A percentile compares a stretch with the other conserved stretches of the same genome.
These are phyloP conservation scores for Nemotelus nigrinus DNA, from an alignment of 2,888 invertebrate species.

Conservation along the genomic window DNA sequence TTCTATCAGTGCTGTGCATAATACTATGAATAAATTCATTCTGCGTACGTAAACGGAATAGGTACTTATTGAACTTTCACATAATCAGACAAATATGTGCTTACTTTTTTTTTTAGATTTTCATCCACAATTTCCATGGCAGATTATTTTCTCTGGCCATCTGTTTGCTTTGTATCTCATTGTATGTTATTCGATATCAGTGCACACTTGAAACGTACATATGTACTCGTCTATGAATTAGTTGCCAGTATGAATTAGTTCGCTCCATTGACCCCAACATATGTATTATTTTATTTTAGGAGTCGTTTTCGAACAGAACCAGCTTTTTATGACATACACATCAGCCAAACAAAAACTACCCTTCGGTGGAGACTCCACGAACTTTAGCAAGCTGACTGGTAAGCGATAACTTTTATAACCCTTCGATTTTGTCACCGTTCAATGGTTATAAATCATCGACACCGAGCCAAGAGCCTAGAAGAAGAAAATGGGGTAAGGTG, in stretches of 20 bases:
- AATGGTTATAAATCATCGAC: constrained; percentile 29
- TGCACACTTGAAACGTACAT: background rate
- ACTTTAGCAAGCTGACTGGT: constrained; percentile 12
- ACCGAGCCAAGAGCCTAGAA: background rate
- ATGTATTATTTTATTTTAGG: too few relatives aligned
- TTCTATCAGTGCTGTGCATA: background rate
- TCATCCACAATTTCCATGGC: constrained; percentile 30
- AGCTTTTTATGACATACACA: too few relatives aligned
- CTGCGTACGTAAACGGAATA: constrained; percentile 25
- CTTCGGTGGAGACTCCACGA: constrained; percentile 3
- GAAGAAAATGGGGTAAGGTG: background rate
- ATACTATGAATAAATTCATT: background rate
- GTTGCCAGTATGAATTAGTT: too few relatives aligned
- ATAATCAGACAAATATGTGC: constrained; percentile 26
- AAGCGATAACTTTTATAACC: constrained; percentile 32
- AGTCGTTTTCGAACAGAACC: too few relatives aligned
- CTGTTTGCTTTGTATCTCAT: constrained; percentile 33
- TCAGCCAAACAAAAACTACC: background rate
- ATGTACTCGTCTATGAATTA: background rate
- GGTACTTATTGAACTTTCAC: constrained; percentile 34
- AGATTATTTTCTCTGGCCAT: constrained; percentile 42
- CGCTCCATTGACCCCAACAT: too few relatives aligned
- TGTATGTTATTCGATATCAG: background rate
- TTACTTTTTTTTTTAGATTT: constrained; percentile 2
- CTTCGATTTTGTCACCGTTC: constrained; percentile 35